Conservation (phyloP, 2,888 invertebrate species). For the Plebejus anna region DNA sequence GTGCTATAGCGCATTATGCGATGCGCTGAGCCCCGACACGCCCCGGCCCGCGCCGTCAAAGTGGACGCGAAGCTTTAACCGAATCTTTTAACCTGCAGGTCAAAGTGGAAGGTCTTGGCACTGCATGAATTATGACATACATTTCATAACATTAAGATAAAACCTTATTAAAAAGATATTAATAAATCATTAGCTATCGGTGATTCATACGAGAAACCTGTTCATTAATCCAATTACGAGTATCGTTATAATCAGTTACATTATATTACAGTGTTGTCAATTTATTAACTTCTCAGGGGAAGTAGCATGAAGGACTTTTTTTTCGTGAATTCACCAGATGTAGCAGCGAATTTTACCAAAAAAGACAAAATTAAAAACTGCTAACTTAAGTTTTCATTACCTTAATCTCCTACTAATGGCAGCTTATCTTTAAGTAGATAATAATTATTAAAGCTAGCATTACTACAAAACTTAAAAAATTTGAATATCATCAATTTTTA, state of each 20-base stretch:
- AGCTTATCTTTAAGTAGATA: neutral
- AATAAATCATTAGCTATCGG: neutral
- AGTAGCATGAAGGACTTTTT: neutral
- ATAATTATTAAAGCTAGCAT: no score
- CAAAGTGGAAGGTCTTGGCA: slow-evolving; percentile 16
- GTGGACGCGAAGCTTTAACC: neutral
- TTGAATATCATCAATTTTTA: neutral
- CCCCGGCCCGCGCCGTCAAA: no score
- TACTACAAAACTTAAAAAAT: no score
- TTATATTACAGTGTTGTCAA: neutral
- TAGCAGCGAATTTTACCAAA: neutral
- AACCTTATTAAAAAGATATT: slow-evolving; percentile 13
- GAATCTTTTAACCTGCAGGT: neutral
- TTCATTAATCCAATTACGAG: neutral
- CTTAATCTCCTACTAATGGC: neutral
- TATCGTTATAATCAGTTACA: neutral
- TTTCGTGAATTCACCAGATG: neutral
- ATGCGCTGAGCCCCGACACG: no score
- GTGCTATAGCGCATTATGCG: no score
- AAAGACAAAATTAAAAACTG: neutral
- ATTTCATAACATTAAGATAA: slow-evolving; percentile 5
- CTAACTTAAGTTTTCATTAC: neutral
- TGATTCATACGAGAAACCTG: slow-evolving; percentile 3
- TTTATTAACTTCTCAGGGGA: neutral
- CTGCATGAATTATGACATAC: slow-evolving; percentile 13